A percentile compares a stretch with the other conserved stretches of the same genome.
These are phyloP conservation scores for Clinocottus analis DNA, from an alignment of 2,113 vertebrate genomes.

Conservation along the genomic window DNA sequence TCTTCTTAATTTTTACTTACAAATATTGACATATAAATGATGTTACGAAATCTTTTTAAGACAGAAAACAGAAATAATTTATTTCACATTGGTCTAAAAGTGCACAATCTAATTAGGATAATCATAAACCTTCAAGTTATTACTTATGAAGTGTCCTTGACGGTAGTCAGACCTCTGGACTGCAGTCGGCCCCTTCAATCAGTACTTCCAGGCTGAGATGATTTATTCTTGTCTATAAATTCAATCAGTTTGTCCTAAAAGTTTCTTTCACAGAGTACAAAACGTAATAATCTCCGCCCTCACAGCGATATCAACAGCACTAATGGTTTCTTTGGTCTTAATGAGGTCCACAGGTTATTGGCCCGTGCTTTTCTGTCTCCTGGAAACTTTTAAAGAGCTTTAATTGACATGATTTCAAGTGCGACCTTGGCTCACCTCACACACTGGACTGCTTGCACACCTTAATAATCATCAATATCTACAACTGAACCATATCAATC, in stretches of 20 bases:
- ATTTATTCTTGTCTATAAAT: background rate
- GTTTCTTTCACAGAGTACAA: background rate
- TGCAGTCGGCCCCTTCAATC: background rate
- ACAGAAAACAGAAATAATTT: background rate
- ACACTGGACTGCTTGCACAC: background rate
- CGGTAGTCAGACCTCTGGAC: background rate
- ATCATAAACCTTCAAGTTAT: background rate
- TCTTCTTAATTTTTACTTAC: background rate
- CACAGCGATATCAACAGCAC: slow-evolving; percentile 2
- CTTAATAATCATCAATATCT: background rate
- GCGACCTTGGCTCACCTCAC: background rate
- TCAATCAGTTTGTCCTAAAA: background rate
- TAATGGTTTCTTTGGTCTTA: slow-evolving; percentile 20
- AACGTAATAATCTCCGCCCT: slow-evolving; percentile 8
- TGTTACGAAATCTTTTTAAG: background rate
- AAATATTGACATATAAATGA: background rate
- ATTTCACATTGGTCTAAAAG: background rate
- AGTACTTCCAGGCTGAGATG: background rate
- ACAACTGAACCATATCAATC: background rate
- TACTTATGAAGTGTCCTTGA: background rate
- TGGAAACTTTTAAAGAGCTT: slow-evolving; percentile 9
- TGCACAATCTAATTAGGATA: background rate
- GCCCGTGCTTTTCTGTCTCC: slow-evolving; percentile 17
- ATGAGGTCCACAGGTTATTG: slow-evolving; percentile 17
- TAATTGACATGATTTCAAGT: background rate